Evolutionary conservation across 2,113 vertebrate species (phyloP), one percentile per base, ranked within the genome.

Genomic region (Eurystomus gularis): DNA sequence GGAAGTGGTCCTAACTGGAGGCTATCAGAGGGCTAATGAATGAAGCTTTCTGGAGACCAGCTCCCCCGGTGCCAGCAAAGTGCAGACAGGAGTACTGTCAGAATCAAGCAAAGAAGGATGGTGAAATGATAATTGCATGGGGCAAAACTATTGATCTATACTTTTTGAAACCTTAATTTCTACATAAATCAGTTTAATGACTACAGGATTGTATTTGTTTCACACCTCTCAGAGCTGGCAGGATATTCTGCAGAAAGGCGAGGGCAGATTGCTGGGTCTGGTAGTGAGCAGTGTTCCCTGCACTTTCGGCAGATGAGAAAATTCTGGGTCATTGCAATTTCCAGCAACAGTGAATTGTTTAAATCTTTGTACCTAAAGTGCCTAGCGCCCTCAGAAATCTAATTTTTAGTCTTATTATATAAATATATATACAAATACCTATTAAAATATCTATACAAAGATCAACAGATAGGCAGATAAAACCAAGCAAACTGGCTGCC

Each of bases 291-390:
- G 70, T 1, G 3, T 8, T 12, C 37, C 13, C 57, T 66, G 57
- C 0, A 0, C 13, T 33, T 33, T 26, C 31, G n/a, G 37, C 1
- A 3, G 61, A 29, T 19, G 19, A 42, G 44, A 60, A 64, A 58
- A 54, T 60, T 49, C 90, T 52, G 39, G 6, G 17, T 75, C 17
- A 64, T 2, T 51, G 48, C 6, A 40, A 73, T 20, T 90, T 73
- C 33, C 42, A 90, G 31, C 33, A 73, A 64, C 1, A 7, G 16
- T 37, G 19, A 78, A 78, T 33, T 72, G 19, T 37, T 77, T 31
- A 78, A 86, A 78, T 52, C 61, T 31, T 37, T 70, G 23, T 46
- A 62, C 11, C 35, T 51, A 11, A 46, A 84, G 52, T 66, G 44
- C 17, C n/a, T 46, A 51, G 21, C 46, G n/a, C 13, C 26, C 20